Conservation (phyloP, 1,140 invertebrate species). For the Steinernema khuongi region DNA sequence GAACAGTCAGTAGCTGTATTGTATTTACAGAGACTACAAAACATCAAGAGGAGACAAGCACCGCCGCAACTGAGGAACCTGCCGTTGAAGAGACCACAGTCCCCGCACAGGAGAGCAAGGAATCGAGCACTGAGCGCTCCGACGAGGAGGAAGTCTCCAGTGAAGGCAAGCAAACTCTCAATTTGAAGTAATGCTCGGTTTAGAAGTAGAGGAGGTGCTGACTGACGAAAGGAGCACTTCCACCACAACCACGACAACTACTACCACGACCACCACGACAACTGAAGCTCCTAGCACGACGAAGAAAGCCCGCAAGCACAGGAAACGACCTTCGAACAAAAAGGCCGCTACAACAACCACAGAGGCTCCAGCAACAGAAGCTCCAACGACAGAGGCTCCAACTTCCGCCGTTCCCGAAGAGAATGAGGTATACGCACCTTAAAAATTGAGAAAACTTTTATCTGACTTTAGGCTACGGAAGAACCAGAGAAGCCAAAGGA, state of each 20-base stretch:
- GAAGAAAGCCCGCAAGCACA: conserved; percentile 7
- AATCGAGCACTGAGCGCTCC: neutral
- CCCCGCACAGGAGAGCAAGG: neutral
- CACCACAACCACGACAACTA: conserved; percentile 1
- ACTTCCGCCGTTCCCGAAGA: neutral
- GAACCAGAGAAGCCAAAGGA: neutral
- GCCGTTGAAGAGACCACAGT: neutral
- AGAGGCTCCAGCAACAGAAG: conserved; percentile 15
- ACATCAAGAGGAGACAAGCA: neutral
- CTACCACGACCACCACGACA: neutral
- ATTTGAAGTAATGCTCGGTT: neutral
- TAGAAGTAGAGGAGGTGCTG: neutral
- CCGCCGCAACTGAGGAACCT: neutral
- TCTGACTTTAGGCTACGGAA: neutral
- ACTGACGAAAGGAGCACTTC: conserved; percentile 6
- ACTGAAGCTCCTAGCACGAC: neutral
- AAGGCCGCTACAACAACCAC: conserved; percentile 26
- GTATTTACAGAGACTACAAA: neutral
- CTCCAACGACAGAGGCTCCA: too few relatives aligned
- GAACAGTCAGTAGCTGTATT: neutral
- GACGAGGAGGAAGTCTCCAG: conserved; percentile 26
- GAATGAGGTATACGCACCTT: neutral
- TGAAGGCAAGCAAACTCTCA: neutral
- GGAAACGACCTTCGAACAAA: conserved; percentile 16
- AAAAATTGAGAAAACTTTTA: neutral